These are phyloP conservation scores for Idaea biselata DNA, from an alignment of 2,888 invertebrate genomes.

Conservation along the genomic window DNA sequence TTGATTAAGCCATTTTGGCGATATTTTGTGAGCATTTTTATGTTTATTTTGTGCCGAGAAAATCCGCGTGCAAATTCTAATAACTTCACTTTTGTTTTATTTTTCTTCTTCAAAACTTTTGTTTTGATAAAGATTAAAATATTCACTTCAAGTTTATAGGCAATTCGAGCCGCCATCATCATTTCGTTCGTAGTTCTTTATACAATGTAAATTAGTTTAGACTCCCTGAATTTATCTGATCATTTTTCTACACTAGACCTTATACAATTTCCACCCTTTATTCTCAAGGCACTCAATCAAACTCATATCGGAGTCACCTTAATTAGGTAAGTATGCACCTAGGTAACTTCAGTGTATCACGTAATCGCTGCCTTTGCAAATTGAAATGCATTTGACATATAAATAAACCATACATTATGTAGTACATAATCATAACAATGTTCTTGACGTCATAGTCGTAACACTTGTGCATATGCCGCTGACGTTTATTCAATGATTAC, in stretches of 20 bases:
- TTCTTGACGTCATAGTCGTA: constrained; percentile 29
- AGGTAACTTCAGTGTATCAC: not conserved
- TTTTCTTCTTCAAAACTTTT: not conserved
- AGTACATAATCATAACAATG: constrained; percentile 11
- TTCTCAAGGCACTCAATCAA: not conserved
- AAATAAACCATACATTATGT: not conserved
- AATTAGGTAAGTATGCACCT: not conserved
- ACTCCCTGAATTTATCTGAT: no score
- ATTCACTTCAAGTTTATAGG: no score
- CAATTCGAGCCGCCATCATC: not conserved
- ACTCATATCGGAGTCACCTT: not conserved
- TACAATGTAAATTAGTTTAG: no score
- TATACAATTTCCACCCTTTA: no score
- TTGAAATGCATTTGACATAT: not conserved
- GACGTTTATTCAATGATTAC: constrained; percentile 11
- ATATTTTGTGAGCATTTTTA: not conserved
- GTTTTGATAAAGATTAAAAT: constrained; percentile 5
- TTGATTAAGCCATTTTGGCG: constrained; percentile 12
- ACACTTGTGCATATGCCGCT: constrained; percentile 28
- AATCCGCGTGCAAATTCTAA: not conserved
- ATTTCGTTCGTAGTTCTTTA: not conserved
- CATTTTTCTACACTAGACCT: no score
- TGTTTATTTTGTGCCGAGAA: not conserved
- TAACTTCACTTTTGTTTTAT: not conserved
- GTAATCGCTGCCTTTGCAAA: not conserved